phyloP scores from a whole-genome alignment of 2,113 vertebrate species.

The Peucedramus taeniatus region DNA sequence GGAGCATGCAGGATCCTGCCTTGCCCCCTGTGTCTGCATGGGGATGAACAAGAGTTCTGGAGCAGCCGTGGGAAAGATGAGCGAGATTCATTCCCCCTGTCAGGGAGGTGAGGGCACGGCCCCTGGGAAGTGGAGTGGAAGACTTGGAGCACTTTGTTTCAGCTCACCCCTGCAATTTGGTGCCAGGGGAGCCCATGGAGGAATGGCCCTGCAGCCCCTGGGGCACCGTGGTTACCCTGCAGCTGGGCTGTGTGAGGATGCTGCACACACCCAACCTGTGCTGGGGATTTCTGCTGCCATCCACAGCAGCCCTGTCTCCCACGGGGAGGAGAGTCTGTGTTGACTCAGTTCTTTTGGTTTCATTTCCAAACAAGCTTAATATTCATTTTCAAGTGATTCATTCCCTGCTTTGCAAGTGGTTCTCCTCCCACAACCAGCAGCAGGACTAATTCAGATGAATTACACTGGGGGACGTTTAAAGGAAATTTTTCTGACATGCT shows the following conservation, averaged over 20 bases:
- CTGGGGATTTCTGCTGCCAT: slow-evolving; percentile 14
- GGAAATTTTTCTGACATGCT: neutral
- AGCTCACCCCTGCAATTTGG: slow-evolving; percentile 18
- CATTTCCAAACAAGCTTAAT: slow-evolving; percentile 42
- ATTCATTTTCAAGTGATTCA: slow-evolving; percentile 50
- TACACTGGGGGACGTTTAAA: neutral
- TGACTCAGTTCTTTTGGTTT: neutral
- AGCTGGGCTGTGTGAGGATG: neutral
- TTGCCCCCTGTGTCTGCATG: neutral
- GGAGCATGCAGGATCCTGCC: accelerated
- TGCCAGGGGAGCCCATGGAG: slow-evolving; percentile 31
- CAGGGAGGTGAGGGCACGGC: neutral
- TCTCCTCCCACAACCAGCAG: slow-evolving; percentile 19
- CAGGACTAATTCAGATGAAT: slow-evolving; percentile 24
- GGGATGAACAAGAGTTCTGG: neutral
- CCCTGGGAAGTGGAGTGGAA: neutral
- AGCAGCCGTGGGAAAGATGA: neutral
- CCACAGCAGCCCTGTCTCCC: neutral
- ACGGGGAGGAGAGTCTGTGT: neutral
- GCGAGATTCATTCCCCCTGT: neutral
- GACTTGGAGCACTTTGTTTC: slow-evolving; percentile 2
- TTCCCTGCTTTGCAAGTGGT: slow-evolving; percentile 15
- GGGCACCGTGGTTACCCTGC: neutral
- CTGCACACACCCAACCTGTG: neutral
- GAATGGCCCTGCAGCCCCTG: neutral